Percentiles rank a stretch among this genome's conserved stretches.
Evolutionary conservation across 2,113 vertebrate genomes (phyloP).

Genomic region (Crypturellus undulatus): DNA sequence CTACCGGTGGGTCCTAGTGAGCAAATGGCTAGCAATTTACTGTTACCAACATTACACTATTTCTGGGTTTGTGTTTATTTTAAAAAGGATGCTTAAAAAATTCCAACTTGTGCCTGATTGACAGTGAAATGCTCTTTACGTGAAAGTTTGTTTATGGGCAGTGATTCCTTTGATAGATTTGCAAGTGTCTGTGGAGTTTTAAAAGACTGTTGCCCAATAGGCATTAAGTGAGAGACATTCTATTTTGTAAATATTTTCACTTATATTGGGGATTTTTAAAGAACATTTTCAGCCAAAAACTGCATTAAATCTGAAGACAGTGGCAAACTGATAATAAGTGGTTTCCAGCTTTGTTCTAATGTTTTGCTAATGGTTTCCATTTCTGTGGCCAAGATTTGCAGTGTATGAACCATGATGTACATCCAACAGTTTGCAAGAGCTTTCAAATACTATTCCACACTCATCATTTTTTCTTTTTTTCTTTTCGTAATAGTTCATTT

Average conservation of each 20-base stretch:
- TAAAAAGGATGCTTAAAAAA: slow-evolving; percentile 70
- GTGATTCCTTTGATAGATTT: slow-evolving; percentile 80
- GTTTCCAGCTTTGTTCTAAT: slow-evolving; percentile 66
- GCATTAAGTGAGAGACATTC: slow-evolving; percentile 79
- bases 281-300: slow-evolving; percentile 76
- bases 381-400: slow-evolving; percentile 65
- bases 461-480: background rate
- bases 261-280: slow-evolving; percentile 77
- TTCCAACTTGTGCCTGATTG: slow-evolving; percentile 65
- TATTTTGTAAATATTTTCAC: slow-evolving; percentile 84
- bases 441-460: slow-evolving; percentile 60
- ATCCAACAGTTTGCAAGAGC: slow-evolving; percentile 32
- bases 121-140: slow-evolving; percentile 74
- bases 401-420: slow-evolving; percentile 56
- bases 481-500: slow-evolving; percentile 46
- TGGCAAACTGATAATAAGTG: slow-evolving; percentile 76
- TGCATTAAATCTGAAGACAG: slow-evolving; percentile 83
- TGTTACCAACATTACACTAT: slow-evolving; percentile 72
- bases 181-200: slow-evolving; percentile 82
- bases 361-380: slow-evolving; percentile 66
- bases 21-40: slow-evolving; percentile 63
- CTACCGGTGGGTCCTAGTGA: slow-evolving; percentile 57
- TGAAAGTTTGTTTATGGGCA: slow-evolving; percentile 79
- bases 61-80: slow-evolving; percentile 73
- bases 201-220: slow-evolving; percentile 81